Base-by-base conservation (phyloP, 2,888 invertebrate genomes). In the Kuschelorhynchus macadamiae region DNA sequence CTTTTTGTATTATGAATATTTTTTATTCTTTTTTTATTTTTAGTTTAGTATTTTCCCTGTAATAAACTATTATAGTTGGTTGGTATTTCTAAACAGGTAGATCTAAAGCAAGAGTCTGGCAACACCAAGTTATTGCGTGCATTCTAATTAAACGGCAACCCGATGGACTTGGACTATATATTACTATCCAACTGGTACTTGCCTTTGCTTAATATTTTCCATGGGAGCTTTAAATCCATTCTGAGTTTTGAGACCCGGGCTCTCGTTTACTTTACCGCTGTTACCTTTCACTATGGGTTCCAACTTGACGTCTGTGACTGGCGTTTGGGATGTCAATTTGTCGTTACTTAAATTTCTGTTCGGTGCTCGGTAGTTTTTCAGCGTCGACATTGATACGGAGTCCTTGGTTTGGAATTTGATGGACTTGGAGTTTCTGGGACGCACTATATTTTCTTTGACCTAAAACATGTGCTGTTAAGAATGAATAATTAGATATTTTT, bases 131-230 rank as follows among this genome's bases (percentile, higher is more conserved):
- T n/a, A n/a, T n/a, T n/a, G n/a, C n/a, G n/a, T n/a, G n/a, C n/a
- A n/a, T n/a, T n/a, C n/a, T n/a, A n/a, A n/a, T n/a, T n/a, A n/a
- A n/a, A n/a, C n/a, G n/a, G n/a, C n/a, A n/a, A n/a, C n/a, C n/a
- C n/a, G n/a, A n/a, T n/a, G n/a, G n/a, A n/a, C n/a, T n/a, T n/a
- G n/a, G n/a, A n/a, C n/a, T n/a, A n/a, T n/a, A n/a, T n/a, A n/a
- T n/a, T n/a, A n/a, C n/a, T n/a, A n/a, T n/a, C n/a, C n/a, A n/a
- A n/a, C n/a, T n/a, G n/a, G n/a, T 25, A 11, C 18, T 47, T 20
- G 61, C 61, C 88, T 86, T 39, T 88, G 86, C 81, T 86, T 87
- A 0, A 88, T 86, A 14, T 85, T 86, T 79, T 88, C 87, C 0
- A 86, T 85, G 8, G 88, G 81, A 49, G 87, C 86, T 41, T 83